These are phyloP conservation scores for Zhengitettix transpicula DNA, from an alignment of 2,888 invertebrate species.

Conservation along the genomic window DNA sequence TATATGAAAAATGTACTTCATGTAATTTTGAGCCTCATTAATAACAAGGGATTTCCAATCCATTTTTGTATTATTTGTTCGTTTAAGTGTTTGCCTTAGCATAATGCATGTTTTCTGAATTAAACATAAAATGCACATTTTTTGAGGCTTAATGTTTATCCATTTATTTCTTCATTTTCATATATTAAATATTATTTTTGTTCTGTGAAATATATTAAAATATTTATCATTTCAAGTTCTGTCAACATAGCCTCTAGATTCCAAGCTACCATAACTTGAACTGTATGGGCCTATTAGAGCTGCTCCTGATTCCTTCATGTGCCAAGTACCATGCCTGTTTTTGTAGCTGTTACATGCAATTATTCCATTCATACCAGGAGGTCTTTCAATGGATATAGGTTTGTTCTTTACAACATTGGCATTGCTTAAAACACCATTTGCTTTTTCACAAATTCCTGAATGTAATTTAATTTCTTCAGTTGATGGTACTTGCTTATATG, in stretches of 20 bases:
- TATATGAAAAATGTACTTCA: too few species aligned
- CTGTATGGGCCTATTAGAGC: conserved; percentile 30
- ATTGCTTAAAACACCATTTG: not conserved
- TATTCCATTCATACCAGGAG: conserved; percentile 56
- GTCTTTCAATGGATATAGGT: conserved; percentile 45
- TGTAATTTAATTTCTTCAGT: not conserved
- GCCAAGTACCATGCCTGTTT: conserved; percentile 36
- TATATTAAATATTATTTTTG: too few species aligned
- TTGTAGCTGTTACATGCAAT: conserved; percentile 63
- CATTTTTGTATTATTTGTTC: too few species aligned
- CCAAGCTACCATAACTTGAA: conserved; percentile 34
- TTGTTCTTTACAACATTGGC: not conserved
- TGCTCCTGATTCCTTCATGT: conserved; percentile 20
- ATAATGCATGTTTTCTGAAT: too few species aligned
- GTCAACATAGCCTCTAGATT: conserved; percentile 23
- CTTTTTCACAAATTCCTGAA: not conserved
- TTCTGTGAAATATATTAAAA: too few species aligned
- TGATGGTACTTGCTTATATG: conserved; percentile 20
- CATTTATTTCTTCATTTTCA: too few species aligned
- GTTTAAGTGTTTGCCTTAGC: too few species aligned
- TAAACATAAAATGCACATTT: too few species aligned
- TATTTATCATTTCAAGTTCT: not conserved
- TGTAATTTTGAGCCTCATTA: too few species aligned
- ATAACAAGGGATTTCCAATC: too few species aligned
- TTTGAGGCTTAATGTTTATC: too few species aligned